Evolutionary conservation across 92 coral and sea anemone genomes (phyloP).

Genomic region (Pocillopora meandrina): DNA sequence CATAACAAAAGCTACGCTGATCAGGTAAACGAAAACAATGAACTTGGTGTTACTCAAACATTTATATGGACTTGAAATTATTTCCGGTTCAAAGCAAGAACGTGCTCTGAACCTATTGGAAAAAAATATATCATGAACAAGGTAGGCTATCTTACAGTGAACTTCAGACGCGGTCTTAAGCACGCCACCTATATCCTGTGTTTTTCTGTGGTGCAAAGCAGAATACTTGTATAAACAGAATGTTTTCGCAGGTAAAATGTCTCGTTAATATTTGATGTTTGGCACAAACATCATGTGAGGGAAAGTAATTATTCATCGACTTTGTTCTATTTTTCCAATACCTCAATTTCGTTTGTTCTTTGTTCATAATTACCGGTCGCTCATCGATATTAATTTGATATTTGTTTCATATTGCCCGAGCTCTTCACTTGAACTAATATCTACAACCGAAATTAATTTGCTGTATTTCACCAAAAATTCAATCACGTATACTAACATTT

Average conservation of each 20-base stretch:
- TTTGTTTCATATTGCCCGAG: slow-evolving; percentile 5
- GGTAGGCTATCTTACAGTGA: background rate
- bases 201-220: background rate
- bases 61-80: no score
- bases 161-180: background rate
- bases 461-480: background rate
- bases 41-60: background rate
- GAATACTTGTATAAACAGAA: no score
- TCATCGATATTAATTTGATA: slow-evolving; percentile 7
- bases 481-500: background rate
- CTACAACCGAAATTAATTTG: background rate
- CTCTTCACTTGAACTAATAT: slow-evolving; percentile 14
- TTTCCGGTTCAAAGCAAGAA: background rate
- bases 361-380: background rate
- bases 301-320: background rate
- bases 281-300: background rate
- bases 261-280: background rate
- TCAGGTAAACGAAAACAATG: background rate
- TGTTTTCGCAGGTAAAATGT: background rate
- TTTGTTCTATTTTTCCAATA: background rate
- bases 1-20: background rate
- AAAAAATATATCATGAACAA: background rate
- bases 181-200: background rate
- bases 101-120: background rate
- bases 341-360: background rate